Evolutionary conservation across 2,888 invertebrate genomes (phyloP).

Genomic region (Graphium colonna): DNA sequence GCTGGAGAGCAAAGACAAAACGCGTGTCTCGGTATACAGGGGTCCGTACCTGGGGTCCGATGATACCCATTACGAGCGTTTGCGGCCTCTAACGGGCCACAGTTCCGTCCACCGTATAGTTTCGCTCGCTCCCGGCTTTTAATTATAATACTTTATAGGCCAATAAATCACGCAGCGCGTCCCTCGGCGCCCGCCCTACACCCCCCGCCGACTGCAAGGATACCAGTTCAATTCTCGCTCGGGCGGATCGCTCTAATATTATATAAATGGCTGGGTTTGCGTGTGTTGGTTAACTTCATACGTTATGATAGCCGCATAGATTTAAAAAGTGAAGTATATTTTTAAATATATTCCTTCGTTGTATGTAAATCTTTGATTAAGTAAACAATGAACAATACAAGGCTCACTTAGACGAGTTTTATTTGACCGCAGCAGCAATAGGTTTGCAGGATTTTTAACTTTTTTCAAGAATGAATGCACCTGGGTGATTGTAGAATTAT

Average conservation of each 20-base stretch:
- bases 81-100: constrained; percentile 53
- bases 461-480: no score
- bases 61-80: constrained; percentile 37
- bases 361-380: no score
- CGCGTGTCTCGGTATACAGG: background rate
- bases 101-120: constrained; percentile 68
- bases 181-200: constrained; percentile 57
- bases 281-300: no score
- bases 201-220: constrained; percentile 61
- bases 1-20: background rate
- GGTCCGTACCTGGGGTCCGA: constrained; percentile 29
- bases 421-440: no score
- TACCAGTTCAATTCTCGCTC: constrained; percentile 85
- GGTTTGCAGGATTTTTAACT: no score
- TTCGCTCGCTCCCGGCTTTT: constrained; percentile 78
- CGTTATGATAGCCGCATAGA: no score
- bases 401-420: no score
- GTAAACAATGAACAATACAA: no score
- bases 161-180: constrained; percentile 84
- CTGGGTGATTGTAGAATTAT: no score
- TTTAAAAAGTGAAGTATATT: no score
- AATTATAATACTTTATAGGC: constrained; percentile 90
- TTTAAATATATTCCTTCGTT: no score
- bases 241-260: constrained; percentile 62
- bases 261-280: background rate